These are phyloP conservation scores for Calliphora vomitoria DNA, from an alignment of 2,888 invertebrate genomes.

Conservation along the genomic window DNA sequence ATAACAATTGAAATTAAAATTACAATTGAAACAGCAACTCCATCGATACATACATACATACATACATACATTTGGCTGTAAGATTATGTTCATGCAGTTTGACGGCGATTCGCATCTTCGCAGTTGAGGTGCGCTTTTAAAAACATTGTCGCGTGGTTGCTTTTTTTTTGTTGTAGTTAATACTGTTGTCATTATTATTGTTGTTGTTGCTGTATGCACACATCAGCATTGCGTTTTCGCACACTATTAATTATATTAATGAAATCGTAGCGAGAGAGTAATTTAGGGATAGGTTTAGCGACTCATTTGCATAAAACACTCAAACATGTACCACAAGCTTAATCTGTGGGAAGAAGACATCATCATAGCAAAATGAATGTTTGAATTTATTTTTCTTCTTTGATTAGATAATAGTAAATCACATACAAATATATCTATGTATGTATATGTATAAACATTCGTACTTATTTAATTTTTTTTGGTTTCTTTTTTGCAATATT, in stretches of 20 bases:
- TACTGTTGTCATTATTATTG: slow-evolving; percentile 20
- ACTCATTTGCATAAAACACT: slow-evolving; percentile 71
- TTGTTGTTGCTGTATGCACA: slow-evolving; percentile 49
- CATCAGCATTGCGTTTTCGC: slow-evolving; percentile 73
- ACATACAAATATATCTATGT: not conserved
- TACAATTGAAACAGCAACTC: slow-evolving; percentile 72
- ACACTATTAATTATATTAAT: slow-evolving; percentile 75
- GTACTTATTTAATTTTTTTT: not conserved
- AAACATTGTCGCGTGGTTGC: slow-evolving; percentile 74
- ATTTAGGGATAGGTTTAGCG: slow-evolving; percentile 73
- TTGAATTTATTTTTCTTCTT: slow-evolving; percentile 45
- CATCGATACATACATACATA: slow-evolving; percentile 53
- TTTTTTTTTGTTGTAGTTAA: slow-evolving; percentile 21
- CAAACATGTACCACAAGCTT: slow-evolving; percentile 33
- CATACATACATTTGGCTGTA: not conserved
- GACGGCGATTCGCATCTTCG: slow-evolving; percentile 72
- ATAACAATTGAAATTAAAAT: slow-evolving; percentile 70
- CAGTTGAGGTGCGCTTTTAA: slow-evolving; percentile 68
- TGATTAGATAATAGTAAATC: slow-evolving; percentile 28
- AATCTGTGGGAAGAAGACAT: slow-evolving; percentile 69
- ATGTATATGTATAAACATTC: not conserved
- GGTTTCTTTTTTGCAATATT: slow-evolving; percentile 52
- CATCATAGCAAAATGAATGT: slow-evolving; percentile 45
- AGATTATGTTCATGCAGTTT: slow-evolving; percentile 32
- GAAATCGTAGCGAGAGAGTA: slow-evolving; percentile 70